These are phyloP conservation scores for Trochalopteron elliotii DNA, from an alignment of 2,113 vertebrate genomes.

Conservation along the genomic window DNA sequence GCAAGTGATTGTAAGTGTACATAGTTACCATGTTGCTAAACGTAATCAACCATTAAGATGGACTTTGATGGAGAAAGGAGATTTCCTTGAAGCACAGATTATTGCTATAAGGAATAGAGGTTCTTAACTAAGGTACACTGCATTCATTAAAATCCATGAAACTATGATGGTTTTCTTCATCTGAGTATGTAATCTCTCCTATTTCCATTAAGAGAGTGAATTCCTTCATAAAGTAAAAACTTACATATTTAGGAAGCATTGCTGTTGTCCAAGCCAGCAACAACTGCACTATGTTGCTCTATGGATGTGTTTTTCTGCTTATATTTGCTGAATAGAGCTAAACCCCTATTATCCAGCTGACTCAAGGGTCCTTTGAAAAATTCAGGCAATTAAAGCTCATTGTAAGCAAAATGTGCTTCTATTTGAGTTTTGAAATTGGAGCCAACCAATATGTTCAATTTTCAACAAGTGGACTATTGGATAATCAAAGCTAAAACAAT, in stretches of 20 bases:
- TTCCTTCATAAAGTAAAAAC: not conserved
- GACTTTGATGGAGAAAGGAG: not conserved
- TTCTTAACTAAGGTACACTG: not conserved
- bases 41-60: not conserved
- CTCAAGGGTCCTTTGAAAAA: conserved; percentile 23
- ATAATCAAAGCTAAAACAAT: not conserved
- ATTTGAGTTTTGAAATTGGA: not conserved
- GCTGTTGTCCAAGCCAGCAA: not conserved
- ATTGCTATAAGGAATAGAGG: not conserved
- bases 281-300: not conserved
- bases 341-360: not conserved
- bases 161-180: not conserved
- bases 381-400: not conserved
- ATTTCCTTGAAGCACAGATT: not conserved
- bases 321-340: not conserved
- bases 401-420: not conserved
- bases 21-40: not conserved
- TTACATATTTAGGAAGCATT: not conserved
- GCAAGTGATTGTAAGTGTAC: not conserved
- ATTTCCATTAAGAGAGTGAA: not conserved
- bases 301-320: not conserved
- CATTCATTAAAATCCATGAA: not conserved
- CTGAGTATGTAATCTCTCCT: not conserved
- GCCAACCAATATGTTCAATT: not conserved
- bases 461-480: not conserved